Evolutionary conservation across 2,888 invertebrate genomes (phyloP).

Genomic region (Agriotes lineatus): DNA sequence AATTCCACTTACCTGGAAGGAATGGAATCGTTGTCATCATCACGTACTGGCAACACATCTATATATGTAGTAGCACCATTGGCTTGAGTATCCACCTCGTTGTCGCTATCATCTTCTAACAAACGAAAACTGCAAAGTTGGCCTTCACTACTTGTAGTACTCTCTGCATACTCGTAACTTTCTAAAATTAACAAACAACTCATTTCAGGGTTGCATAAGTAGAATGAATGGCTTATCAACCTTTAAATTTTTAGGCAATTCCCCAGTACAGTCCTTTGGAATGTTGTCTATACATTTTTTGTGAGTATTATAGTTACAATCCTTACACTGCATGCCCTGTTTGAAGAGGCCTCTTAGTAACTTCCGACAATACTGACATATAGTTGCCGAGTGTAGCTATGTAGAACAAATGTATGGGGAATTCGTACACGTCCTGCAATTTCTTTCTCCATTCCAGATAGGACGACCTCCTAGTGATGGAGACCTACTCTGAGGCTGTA

Average conservation of each 20-base stretch:
- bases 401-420: conserved; percentile 97
- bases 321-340: conserved; percentile 97
- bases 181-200: too few relatives aligned
- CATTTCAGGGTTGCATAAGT: too few relatives aligned
- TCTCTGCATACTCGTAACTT: conserved; percentile 61
- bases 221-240: conserved; percentile 51
- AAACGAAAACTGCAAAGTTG: conserved; percentile 65
- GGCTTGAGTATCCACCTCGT: conserved; percentile 60
- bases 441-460: conserved; percentile 79
- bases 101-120: conserved; percentile 73
- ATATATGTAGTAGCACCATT: conserved; percentile 59
- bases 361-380: conserved; percentile 96
- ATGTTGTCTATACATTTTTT: conserved; percentile 92
- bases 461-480: conserved; percentile 73
- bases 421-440: conserved; percentile 77
- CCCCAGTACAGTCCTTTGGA: conserved; percentile 91
- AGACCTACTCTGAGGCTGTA: conserved; percentile 24
- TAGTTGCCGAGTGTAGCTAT: conserved; percentile 95
- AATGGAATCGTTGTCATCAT: conserved; percentile 64
- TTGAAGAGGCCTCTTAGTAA: conserved; percentile 94
- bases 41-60: conserved; percentile 66
- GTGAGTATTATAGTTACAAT: conserved; percentile 97
- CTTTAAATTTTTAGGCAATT: conserved; percentile 72
- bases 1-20: conserved; percentile 60
- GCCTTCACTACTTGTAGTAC: conserved; percentile 69